These are phyloP conservation scores for Grammomys surdaster DNA, from an alignment of 2,113 vertebrate species.

Conservation along the genomic window DNA sequence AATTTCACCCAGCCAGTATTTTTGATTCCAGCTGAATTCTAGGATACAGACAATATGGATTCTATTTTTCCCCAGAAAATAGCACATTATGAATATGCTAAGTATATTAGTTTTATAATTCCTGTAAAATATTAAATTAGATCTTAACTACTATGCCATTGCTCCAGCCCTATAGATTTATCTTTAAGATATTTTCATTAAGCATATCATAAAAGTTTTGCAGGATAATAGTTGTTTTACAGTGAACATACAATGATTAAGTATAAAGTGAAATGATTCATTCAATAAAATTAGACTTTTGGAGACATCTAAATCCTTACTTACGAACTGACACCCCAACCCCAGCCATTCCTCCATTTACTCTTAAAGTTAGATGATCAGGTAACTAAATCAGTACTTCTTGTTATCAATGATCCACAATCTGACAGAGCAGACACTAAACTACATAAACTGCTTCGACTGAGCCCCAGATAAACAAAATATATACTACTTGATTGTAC, in stretches of 20 bases:
- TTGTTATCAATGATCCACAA: neutral
- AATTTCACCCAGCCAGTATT: neutral
- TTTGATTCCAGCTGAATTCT: neutral
- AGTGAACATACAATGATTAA: constrained; percentile 16
- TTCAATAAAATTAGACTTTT: constrained; percentile 5
- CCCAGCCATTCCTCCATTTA: neutral
- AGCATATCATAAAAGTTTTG: constrained; percentile 37
- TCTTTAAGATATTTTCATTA: constrained; percentile 44
- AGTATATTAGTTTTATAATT: constrained; percentile 30
- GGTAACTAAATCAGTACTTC: constrained; percentile 31
- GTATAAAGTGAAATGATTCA: constrained; percentile 41
- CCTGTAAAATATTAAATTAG: neutral
- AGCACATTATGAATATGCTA: constrained; percentile 6
- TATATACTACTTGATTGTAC: neutral
- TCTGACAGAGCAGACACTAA: constrained; percentile 31
- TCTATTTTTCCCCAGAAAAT: neutral
- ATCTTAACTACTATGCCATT: neutral
- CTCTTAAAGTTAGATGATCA: neutral
- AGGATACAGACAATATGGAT: neutral
- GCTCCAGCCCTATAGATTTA: neutral
- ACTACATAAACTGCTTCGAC: neutral
- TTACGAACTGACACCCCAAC: neutral
- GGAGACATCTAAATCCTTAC: neutral
- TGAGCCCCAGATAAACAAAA: constrained; percentile 35
- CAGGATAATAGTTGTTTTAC: neutral